Percentiles rank a stretch among this genome's conserved stretches.
These are phyloP conservation scores for Drosophila phalerata DNA, from an alignment of 2,888 invertebrate species.

Conservation along the genomic window DNA sequence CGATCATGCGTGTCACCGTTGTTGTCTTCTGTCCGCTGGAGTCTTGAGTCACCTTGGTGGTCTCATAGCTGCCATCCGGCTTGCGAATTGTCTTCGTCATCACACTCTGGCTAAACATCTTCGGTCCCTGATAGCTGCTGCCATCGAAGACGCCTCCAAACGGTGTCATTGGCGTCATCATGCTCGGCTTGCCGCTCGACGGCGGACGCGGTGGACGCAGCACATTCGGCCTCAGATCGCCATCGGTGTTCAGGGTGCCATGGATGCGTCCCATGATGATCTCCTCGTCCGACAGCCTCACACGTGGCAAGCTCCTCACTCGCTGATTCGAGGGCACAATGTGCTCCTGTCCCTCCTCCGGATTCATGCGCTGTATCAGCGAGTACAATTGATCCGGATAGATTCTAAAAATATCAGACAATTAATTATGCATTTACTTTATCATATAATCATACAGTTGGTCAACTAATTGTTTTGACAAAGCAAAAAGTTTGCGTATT, in stretches of 20 bases:
- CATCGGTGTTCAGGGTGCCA: conserved; percentile 82
- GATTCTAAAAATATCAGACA: conserved; percentile 68
- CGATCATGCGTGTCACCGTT: conserved; percentile 86
- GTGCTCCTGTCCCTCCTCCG: conserved; percentile 67
- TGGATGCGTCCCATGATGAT: conserved; percentile 84
- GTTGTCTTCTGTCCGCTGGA: conserved; percentile 88
- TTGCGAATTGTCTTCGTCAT: conserved; percentile 86
- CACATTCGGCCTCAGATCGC: conserved; percentile 53
- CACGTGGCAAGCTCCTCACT: conserved; percentile 35
- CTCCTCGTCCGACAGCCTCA: conserved; percentile 83
- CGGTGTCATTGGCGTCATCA: conserved; percentile 80
- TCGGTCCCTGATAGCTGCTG: conserved; percentile 82
- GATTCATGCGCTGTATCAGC: conserved; percentile 83
- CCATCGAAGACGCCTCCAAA: conserved; percentile 85
- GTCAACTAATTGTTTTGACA: neutral
- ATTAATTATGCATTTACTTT: neutral
- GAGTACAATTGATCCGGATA: conserved; percentile 84
- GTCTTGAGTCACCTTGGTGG: conserved; percentile 87
- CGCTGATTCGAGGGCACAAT: conserved; percentile 82
- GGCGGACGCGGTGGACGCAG: conserved; percentile 68
- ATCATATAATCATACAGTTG: neutral
- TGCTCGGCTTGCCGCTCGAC: conserved; percentile 74
- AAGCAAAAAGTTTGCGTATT: neutral
- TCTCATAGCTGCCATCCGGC: conserved; percentile 88
- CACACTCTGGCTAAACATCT: conserved; percentile 87